A percentile compares a stretch with the other conserved stretches of the same genome.
Conservation (phyloP, 2,113 vertebrate species). For the Lasiurus cinereus region DNA sequence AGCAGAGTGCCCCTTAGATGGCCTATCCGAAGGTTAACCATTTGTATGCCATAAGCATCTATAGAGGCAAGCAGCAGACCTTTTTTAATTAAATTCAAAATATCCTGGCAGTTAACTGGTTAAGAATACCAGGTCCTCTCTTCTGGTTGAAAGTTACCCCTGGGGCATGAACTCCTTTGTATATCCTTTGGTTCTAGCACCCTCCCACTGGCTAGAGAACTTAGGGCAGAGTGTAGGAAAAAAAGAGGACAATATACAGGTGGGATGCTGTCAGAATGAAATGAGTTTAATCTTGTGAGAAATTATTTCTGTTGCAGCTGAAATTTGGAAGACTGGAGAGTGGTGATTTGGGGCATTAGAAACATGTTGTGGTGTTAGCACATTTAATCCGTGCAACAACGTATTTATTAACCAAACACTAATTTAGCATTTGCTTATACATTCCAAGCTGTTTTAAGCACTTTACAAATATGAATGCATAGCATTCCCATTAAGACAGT, state of each 20-base stretch:
- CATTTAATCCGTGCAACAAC: neutral
- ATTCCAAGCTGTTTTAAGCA: neutral
- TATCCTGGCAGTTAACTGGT: too few species aligned
- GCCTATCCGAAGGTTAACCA: neutral
- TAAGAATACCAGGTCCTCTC: neutral
- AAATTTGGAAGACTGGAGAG: neutral
- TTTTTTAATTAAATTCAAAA: too few species aligned
- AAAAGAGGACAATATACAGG: neutral
- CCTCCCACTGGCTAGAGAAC: neutral
- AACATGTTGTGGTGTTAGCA: neutral
- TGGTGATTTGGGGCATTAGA: neutral
- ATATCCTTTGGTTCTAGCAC: neutral
- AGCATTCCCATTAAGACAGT: neutral
- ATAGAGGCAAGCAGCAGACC: too few species aligned
- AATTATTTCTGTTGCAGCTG: neutral
- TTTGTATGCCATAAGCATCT: too few species aligned
- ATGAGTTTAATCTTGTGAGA: neutral
- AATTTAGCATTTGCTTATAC: neutral
- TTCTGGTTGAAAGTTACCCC: neutral
- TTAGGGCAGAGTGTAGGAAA: neutral
- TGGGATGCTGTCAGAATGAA: neutral
- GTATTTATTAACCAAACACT: neutral
- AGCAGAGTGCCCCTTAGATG: neutral
- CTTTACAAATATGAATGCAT: neutral
- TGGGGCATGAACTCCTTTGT: neutral